Evolutionary conservation across 2,888 invertebrate genomes (phyloP).

Genomic region (Agrotis segetum): DNA sequence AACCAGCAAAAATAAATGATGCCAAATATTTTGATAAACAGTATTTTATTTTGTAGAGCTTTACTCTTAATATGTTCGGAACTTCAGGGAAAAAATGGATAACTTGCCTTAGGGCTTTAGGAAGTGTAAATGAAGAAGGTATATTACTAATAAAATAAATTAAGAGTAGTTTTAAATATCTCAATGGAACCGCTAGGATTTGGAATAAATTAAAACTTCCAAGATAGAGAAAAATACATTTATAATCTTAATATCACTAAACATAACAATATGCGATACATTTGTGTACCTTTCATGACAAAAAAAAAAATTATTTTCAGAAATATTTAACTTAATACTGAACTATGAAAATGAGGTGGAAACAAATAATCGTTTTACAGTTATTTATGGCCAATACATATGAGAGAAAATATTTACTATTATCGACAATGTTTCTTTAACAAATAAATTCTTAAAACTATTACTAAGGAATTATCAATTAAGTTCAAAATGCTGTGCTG

Average conservation of each 20-base stretch:
- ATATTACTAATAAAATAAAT: no score
- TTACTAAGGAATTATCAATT: constrained; percentile 9
- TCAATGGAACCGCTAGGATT: background rate
- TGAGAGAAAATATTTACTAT: constrained; percentile 12
- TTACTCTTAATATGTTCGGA: background rate
- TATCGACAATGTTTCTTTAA: constrained; percentile 7
- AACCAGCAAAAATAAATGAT: constrained; percentile 13
- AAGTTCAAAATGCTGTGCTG: constrained; percentile 42
- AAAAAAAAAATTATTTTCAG: constrained; percentile 15
- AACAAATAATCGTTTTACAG: constrained; percentile 7
- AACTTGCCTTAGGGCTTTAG: no score
- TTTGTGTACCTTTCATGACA: constrained; percentile 13
- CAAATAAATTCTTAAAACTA: constrained; percentile 21
- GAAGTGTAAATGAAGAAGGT: no score
- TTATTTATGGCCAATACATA: constrained; percentile 21
- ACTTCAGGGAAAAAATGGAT: no score
- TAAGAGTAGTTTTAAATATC: no score
- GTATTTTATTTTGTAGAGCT: background rate
- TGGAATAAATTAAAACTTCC: constrained; percentile 28
- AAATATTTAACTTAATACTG: constrained; percentile 51
- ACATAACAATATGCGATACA: constrained; percentile 34
- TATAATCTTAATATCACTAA: constrained; percentile 43
- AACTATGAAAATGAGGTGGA: constrained; percentile 21
- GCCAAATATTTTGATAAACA: constrained; percentile 19
- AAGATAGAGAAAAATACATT: constrained; percentile 48